Conservation (phyloP, 2,888 invertebrate species). For the Hirtodrosophila duncani region DNA sequence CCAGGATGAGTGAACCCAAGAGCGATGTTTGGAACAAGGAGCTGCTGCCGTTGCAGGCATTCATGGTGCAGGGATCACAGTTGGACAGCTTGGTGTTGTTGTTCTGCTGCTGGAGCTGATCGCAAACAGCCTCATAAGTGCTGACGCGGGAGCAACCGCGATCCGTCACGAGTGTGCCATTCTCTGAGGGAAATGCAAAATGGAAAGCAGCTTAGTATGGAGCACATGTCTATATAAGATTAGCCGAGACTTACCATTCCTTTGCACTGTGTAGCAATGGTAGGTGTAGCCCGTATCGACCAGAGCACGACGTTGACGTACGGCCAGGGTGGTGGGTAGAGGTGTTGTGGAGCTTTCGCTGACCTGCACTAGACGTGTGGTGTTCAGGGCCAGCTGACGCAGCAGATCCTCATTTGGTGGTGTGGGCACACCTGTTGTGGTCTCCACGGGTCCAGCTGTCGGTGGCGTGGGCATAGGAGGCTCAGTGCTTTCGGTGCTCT, state of each 20-base stretch:
- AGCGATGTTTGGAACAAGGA: constrained; percentile 61
- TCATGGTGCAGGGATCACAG: constrained; percentile 67
- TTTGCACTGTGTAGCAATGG: constrained; percentile 67
- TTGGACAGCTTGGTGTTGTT: constrained; percentile 35
- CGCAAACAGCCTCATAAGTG: constrained; percentile 59
- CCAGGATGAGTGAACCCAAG: constrained; percentile 54
- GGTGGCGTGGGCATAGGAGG: constrained; percentile 47
- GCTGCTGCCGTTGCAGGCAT: constrained; percentile 70
- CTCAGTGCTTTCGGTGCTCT: constrained; percentile 30
- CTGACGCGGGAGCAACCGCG: constrained; percentile 73
- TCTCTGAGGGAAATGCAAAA: constrained; percentile 36
- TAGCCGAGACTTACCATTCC: constrained; percentile 48
- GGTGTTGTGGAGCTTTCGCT: constrained; percentile 3
- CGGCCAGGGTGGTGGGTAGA: constrained; percentile 26
- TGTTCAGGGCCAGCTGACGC: constrained; percentile 16
- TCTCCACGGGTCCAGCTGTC: constrained; percentile 45
- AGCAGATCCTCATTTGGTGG: constrained; percentile 44
- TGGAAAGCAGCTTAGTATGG: not conserved
- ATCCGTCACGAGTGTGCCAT: constrained; percentile 42
- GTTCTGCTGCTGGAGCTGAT: constrained; percentile 38
- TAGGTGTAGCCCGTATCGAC: constrained; percentile 48
- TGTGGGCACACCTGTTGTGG: constrained; percentile 59
- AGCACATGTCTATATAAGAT: not conserved
- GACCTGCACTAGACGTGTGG: constrained; percentile 20
- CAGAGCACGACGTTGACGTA: constrained; percentile 50